A percentile compares a stretch with the other conserved stretches of the same genome.
Conservation (phyloP, 1,140 invertebrate genomes). For the Saxidomus purpurata region DNA sequence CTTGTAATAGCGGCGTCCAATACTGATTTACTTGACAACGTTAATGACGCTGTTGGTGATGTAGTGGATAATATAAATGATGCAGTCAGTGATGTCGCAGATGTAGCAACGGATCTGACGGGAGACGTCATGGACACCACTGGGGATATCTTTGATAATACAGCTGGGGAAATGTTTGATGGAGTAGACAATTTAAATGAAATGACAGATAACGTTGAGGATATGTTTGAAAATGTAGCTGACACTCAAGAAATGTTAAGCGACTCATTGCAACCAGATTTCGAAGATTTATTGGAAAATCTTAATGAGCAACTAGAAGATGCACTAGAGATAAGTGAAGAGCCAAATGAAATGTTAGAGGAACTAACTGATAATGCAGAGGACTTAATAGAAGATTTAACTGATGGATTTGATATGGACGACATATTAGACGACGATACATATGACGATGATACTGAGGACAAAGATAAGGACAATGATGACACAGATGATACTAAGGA, state of each 20-base stretch:
- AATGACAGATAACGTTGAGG: conserved; percentile 8
- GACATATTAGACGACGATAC: conserved; percentile 19
- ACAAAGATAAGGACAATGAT: conserved; percentile 53
- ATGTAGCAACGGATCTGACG: not conserved
- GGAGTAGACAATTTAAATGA: not conserved
- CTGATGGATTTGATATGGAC: not conserved
- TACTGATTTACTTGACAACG: conserved; percentile 39
- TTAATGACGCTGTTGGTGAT: conserved; percentile 26
- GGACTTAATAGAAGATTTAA: conserved; percentile 34
- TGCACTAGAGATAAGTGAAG: not conserved
- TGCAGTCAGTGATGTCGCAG: conserved; percentile 29
- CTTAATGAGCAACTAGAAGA: not conserved
- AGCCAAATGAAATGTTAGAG: not conserved
- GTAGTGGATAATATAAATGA: not conserved
- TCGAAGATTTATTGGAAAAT: conserved; percentile 38
- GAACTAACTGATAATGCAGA: conserved; percentile 31
- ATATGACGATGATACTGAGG: conserved; percentile 36
- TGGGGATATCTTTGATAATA: not conserved
- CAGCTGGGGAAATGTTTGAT: not conserved
- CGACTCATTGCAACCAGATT: not conserved
- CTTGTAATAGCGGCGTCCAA: conserved; percentile 13
- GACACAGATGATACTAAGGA: conserved; percentile 31
- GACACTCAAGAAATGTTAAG: not conserved
- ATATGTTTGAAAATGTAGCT: not conserved
- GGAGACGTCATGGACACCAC: not conserved